phyloP scores from a whole-genome alignment of 92 coral and sea anemone species.

The Plumapathes pennacea region DNA sequence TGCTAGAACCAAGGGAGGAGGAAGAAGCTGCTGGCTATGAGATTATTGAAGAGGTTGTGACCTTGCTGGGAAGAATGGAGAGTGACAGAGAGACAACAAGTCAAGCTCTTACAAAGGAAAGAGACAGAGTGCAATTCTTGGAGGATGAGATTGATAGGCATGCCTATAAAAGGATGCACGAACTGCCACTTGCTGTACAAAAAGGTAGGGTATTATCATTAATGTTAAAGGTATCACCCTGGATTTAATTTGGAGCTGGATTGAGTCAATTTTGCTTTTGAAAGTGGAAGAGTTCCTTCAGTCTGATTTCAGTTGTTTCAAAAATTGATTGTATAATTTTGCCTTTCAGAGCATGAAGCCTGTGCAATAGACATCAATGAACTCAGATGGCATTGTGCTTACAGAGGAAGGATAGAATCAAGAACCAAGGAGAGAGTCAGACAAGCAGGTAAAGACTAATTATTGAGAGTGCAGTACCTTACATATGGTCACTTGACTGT shows the following conservation, averaged over 20 bases:
- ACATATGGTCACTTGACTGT: too few species aligned
- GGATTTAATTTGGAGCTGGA: not conserved
- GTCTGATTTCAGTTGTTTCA: not conserved
- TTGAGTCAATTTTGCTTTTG: not conserved
- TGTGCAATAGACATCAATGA: slow-evolving; percentile 97
- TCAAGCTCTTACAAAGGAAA: slow-evolving; percentile 66
- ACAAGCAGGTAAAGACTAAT: slow-evolving; percentile 94
- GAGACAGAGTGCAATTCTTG: slow-evolving; percentile 66
- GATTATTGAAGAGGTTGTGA: slow-evolving; percentile 74
- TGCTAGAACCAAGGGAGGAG: slow-evolving; percentile 39
- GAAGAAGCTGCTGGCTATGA: slow-evolving; percentile 53
- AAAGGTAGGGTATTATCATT: slow-evolving; percentile 47
- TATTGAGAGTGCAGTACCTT: too few species aligned
- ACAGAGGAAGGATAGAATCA: slow-evolving; percentile 81
- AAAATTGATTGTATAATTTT: not conserved
- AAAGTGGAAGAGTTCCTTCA: not conserved
- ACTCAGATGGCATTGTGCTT: slow-evolving; percentile 96
- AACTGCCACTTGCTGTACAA: slow-evolving; percentile 89
- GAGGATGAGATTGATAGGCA: slow-evolving; percentile 72
- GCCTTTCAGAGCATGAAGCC: slow-evolving; percentile 79
- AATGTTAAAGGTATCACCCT: not conserved
- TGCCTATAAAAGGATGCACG: slow-evolving; percentile 84
- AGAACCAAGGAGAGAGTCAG: slow-evolving; percentile 77
- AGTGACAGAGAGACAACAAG: slow-evolving; percentile 78
- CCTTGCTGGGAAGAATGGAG: slow-evolving; percentile 82